phyloP scores from a whole-genome alignment of 1,140 invertebrate genomes.

The Neomicropteryx cornuta region DNA sequence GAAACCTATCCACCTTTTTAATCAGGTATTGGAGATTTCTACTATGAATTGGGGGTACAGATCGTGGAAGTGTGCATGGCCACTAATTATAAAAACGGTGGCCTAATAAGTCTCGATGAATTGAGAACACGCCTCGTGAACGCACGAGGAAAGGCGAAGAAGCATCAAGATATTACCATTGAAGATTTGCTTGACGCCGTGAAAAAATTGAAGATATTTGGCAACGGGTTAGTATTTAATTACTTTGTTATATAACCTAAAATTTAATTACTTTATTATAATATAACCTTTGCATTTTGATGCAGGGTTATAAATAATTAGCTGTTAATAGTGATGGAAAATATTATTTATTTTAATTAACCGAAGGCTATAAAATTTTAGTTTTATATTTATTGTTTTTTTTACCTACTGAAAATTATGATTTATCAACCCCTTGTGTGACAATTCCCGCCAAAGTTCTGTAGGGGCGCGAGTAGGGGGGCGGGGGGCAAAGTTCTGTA shows the following conservation, averaged over 20 bases:
- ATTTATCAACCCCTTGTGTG: background rate
- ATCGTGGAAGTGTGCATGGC: conserved; percentile 96
- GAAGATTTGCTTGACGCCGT: conserved; percentile 91
- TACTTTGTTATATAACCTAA: background rate
- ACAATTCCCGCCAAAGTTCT: background rate
- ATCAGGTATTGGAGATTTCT: conserved; percentile 91
- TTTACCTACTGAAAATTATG: too few species aligned
- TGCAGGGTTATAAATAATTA: too few species aligned
- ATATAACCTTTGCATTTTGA: too few species aligned
- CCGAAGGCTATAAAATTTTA: too few species aligned
- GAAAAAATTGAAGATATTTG: conserved; percentile 88
- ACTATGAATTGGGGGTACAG: conserved; percentile 96
- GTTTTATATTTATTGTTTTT: too few species aligned
- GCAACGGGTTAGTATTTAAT: conserved; percentile 56
- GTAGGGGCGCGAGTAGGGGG: too few species aligned
- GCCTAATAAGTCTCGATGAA: conserved; percentile 85
- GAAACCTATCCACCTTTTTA: conserved; percentile 3
- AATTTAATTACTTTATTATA: background rate
- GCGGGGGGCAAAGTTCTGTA: too few species aligned
- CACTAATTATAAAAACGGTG: conserved; percentile 77
- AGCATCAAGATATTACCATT: conserved; percentile 77
- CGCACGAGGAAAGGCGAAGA: conserved; percentile 68
- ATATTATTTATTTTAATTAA: too few species aligned
- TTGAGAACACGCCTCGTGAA: conserved; percentile 68
- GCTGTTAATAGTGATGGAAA: too few species aligned